A percentile compares a stretch with the other conserved stretches of the same genome.
Evolutionary conservation across 2,888 invertebrate genomes (phyloP).

Genomic region (Ferrisia virgata): DNA sequence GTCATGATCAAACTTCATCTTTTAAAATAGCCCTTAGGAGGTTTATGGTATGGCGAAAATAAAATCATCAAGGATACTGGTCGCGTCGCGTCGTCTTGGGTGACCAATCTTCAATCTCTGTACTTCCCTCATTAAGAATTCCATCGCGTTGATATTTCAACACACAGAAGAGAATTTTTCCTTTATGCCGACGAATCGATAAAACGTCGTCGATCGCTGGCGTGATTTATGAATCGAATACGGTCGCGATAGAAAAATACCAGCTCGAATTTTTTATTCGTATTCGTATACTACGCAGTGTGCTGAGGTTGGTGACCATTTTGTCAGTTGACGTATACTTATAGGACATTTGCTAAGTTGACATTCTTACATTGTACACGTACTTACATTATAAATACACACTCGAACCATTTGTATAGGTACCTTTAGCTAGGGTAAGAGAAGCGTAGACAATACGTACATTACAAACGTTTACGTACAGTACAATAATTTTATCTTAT

Average conservation of each 20-base stretch:
- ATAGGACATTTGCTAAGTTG: background rate
- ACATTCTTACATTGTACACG: background rate
- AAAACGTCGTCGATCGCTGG: background rate
- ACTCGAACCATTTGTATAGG: no score
- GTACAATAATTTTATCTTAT: constrained; percentile 25
- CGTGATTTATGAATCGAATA: background rate
- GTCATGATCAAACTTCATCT: background rate
- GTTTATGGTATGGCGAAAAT: no score
- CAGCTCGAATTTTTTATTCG: background rate
- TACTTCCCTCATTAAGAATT: background rate
- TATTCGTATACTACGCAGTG: background rate
- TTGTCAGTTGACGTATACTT: background rate
- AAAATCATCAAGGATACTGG: background rate
- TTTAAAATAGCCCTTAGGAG: no score
- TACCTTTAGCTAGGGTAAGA: no score
- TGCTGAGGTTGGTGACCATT: background rate
- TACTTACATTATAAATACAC: background rate
- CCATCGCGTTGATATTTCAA: background rate
- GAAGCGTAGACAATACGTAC: background rate
- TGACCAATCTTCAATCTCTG: background rate
- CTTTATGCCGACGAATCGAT: background rate
- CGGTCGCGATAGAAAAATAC: background rate
- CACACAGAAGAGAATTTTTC: background rate
- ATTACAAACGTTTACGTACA: no score
- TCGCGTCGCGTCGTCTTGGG: no score